Evolutionary conservation across 2,797 vertebrate species (phyloP), one percentile per base, ranked within the genome.

Genomic region (Lacerta viridis): DNA sequence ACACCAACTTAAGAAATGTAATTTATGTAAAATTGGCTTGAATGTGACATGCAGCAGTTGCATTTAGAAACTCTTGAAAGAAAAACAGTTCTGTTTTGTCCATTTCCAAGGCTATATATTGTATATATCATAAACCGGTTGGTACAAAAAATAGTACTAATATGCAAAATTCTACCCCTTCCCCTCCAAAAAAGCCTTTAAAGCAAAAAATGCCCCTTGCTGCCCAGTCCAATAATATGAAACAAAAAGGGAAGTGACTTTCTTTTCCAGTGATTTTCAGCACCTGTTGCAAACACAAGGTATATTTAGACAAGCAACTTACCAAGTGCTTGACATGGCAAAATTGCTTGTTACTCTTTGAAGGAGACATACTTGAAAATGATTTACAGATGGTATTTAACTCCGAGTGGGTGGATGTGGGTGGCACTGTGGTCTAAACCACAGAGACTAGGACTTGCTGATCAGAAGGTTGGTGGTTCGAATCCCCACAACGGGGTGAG

Each of bases 1-100:
- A 64, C 5, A 83, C 13, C 80, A 76, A 72, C 4, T 80, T 88
- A 88, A 87, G 46, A 50, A 84, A 33, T 85, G 87, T 87, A 76
- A 85, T 55, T 33, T 29, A 85, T 0, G 0, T 87, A 88, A 71
- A 91, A 87, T 39, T 55, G 4, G 78, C 50, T 81, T 74, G 50
- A 91, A 39, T 0, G n/a, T 82, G 39, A 88, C 36, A 88, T 85
- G 4, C 18, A 55, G n/a, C 39, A 74, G 0, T 80, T 90, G 29
- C 5, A 4, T 66, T 55, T 80, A 75, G 88, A 90, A 92, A 59
- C 1, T 55, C 80, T 41, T 80, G 20, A 46, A 66, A 83, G 39
- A 50, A 83, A 82, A 81, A n/a, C 29, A 55, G 69, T 75, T 75
- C 83, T 68, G 25, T 27, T 29, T 75, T 82, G 36, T 7, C 9